Percentiles rank a stretch among this genome's conserved stretches.
phyloP scores from a whole-genome alignment of 2,888 invertebrate species.

The Osmoderma eremita region DNA sequence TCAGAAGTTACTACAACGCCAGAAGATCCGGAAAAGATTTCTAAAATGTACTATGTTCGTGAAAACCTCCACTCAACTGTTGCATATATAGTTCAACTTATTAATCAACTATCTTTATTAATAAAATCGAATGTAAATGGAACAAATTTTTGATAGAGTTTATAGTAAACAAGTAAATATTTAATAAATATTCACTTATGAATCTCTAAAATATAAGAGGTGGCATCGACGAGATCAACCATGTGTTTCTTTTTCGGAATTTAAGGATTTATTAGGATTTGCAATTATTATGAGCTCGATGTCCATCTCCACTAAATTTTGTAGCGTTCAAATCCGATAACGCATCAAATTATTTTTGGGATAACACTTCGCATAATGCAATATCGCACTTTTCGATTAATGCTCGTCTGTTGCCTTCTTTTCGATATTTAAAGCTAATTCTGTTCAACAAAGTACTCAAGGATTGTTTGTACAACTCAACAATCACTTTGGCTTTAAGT shows the following conservation, averaged over 20 bases:
- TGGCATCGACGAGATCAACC: no score
- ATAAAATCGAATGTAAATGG: neutral
- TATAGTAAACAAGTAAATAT: no score
- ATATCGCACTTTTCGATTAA: neutral
- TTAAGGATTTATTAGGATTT: neutral
- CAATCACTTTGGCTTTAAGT: conserved; percentile 4
- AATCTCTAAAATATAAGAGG: no score
- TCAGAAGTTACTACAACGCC: no score
- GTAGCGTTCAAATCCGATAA: no score
- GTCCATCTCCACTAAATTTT: neutral
- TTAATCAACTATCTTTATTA: neutral
- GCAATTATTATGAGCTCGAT: neutral
- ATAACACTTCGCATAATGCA: no score
- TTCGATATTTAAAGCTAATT: neutral
- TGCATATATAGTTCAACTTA: neutral
- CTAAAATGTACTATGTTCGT: no score
- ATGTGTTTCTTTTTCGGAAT: neutral
- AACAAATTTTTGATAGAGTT: no score
- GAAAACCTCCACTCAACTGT: no score
- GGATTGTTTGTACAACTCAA: neutral
- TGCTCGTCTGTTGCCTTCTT: neutral
- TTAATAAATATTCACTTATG: no score
- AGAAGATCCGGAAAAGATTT: no score
- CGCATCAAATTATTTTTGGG: no score
- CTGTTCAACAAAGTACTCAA: neutral